These are phyloP conservation scores for Myoxocephalus aenaeus DNA, from an alignment of 2,797 vertebrate species.

Conservation along the genomic window DNA sequence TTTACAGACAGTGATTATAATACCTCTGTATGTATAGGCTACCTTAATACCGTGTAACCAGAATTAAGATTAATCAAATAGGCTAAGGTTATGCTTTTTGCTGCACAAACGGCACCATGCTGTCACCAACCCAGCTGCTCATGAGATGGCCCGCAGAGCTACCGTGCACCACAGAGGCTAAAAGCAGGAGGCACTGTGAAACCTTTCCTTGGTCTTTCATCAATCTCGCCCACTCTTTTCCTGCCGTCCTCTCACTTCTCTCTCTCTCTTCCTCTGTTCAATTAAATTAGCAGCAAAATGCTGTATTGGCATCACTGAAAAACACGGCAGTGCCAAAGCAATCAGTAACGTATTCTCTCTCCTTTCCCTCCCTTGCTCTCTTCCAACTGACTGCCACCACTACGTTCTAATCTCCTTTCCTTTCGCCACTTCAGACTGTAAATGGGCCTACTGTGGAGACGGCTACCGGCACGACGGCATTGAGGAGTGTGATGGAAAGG, in stretches of 20 bases:
- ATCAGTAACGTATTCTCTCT: constrained; percentile 64
- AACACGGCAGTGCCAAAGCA: constrained; percentile 69
- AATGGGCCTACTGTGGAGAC: constrained; percentile 94
- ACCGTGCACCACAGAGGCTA: constrained; percentile 32
- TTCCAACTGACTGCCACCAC: constrained; percentile 1
- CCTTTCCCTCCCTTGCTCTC: constrained; percentile 15
- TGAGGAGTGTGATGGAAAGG: constrained; percentile 96
- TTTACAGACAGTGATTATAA: neutral
- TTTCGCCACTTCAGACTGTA: constrained; percentile 86
- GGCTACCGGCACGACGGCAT: constrained; percentile 92
- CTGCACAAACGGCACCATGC: constrained; percentile 6
- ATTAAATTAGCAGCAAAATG: constrained; percentile 78
- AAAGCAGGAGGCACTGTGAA: constrained; percentile 51
- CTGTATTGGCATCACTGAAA: constrained; percentile 69
- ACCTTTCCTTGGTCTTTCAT: constrained; percentile 65
- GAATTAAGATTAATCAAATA: neutral
- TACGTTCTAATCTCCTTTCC: neutral
- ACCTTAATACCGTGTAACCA: neutral
- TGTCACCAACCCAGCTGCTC: constrained; percentile 7
- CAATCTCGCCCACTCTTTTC: constrained; percentile 47
- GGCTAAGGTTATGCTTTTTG: constrained; percentile 1
- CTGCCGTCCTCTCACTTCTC: constrained; percentile 47
- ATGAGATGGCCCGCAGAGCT: constrained; percentile 35
- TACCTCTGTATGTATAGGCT: neutral
- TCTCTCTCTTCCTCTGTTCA: constrained; percentile 51